Evolutionary conservation across 2,797 vertebrate species (phyloP), one percentile per base, ranked within the genome.

Genomic region (Protonibea diacanthus): DNA sequence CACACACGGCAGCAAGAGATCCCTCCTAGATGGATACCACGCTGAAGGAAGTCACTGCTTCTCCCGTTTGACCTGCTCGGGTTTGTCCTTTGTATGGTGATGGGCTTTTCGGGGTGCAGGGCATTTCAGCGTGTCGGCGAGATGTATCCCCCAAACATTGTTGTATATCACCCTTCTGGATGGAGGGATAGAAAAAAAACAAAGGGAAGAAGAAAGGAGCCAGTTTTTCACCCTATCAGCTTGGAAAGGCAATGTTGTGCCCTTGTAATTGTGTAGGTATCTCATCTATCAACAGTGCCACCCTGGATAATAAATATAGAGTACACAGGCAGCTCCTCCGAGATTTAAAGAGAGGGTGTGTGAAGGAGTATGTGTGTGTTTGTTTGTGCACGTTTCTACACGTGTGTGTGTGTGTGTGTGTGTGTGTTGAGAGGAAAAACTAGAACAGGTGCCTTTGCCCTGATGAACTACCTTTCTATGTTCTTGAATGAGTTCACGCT

Each of bases 181-280:
- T 85, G 79, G 82, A 83, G 76, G 88, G 86, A 86, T 80, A 48
- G 77, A 71, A 72, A 71, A 71, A 73, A 71, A 89, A 72, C 6
- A 67, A 83, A 71, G 71, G 80, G 81, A 70, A 86, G 78, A 91
- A 92, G 88, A 93, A 93, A 91, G 86, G 86, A 91, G 93, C 86
- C 88, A 91, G 91, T 94, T 95, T 95, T 95, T 95, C 93, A 95
- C 91, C 94, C 94, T 94, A 95, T 95, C 94, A 94, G 94, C 93
- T 94, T 87, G 89, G 93, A 94, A 94, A 96, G 94, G 93, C 95
- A 95, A 95, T 95, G 95, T 94, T 95, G 94, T 95, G 94, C 95
- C 95, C 95, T 96, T 96, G 95, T 95, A 95, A 96, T 95, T 95
- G 94, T 94, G 92, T 91, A 94, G 94, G 94, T 95, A 94, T 95